Base-by-base conservation (phyloP, 2,797 vertebrate species). In the Syncerus caffer region DNA sequence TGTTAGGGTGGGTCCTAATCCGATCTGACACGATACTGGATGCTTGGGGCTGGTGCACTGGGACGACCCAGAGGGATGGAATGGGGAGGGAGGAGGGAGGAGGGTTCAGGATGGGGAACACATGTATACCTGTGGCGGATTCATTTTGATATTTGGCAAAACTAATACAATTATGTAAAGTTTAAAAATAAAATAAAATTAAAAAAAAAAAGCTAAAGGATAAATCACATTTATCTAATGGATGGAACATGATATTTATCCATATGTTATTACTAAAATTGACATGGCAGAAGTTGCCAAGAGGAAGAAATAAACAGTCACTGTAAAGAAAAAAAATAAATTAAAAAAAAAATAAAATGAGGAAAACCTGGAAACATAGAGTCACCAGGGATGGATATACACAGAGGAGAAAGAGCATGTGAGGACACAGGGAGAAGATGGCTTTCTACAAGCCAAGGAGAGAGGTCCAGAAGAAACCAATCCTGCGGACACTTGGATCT, bases 181-280 rank as follows among this genome's bases (percentile, higher is more conserved):
- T n/a, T n/a, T n/a, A n/a, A n/a, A n/a, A n/a, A n/a, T n/a, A n/a
- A n/a, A n/a, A n/a, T n/a, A n/a, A n/a, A n/a, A n/a, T n/a, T n/a
- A n/a, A n/a, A n/a, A n/a, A n/a, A n/a, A 84, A 76, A 95, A 95
- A 67, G 23, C 82, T 53, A 19, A 95, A 96, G 42, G 57, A 89
- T 90, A 97, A 95, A 90, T 96, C 53, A 90, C 31, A 34, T 85
- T 92, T 92, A 94, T 82, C 85, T 95, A 85, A 88, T 93, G 83
- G 93, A 76, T 83, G 10, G 34, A 95, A 95, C 55, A 50, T 89
- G 86, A 85, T 94, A 78, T 84, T 93, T 91, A 67, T 90, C 79
- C 95, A 83, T 89, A 64, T 83, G 58, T 86, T 96, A 84, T 90
- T 89, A 23, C 55, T 91, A 91, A 96, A 91, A 83, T 4, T 76